These are phyloP conservation scores for Saturnia japonica DNA, from an alignment of 2,888 invertebrate genomes.

Conservation along the genomic window DNA sequence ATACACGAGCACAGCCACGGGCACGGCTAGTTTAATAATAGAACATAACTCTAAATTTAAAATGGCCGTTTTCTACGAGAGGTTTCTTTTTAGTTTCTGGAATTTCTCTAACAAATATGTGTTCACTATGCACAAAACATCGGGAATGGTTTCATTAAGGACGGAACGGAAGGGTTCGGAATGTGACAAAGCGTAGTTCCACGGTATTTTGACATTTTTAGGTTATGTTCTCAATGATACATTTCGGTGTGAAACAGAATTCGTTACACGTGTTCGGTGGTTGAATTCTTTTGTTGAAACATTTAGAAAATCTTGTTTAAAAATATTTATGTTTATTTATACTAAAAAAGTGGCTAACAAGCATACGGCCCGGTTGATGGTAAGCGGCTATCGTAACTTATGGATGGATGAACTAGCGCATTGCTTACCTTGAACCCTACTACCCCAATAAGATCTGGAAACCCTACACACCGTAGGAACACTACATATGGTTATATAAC, in stretches of 20 bases:
- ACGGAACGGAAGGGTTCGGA: slow-evolving; percentile 4
- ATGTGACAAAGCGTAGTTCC: slow-evolving; percentile 10
- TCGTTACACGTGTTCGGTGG: not conserved
- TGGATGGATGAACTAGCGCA: no score
- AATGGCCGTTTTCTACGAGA: slow-evolving; percentile 12
- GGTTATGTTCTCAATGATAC: slow-evolving; percentile 12
- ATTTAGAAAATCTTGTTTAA: not conserved
- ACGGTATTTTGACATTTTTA: slow-evolving; percentile 18
- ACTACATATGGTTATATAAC: no score
- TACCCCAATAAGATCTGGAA: no score
- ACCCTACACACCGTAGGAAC: no score
- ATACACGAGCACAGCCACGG: no score
- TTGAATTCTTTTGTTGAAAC: slow-evolving; percentile 16
- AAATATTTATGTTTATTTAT: no score
- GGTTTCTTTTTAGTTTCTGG: not conserved
- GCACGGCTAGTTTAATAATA: not conserved
- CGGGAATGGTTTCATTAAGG: slow-evolving; percentile 12
- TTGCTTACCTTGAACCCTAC: no score
- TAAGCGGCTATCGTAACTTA: no score
- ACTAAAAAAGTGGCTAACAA: no score
- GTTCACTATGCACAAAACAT: slow-evolving; percentile 13
- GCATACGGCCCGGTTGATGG: no score
- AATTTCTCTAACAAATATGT: not conserved
- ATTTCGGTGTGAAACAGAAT: not conserved
- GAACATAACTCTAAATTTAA: slow-evolving; percentile 1